phyloP scores from a whole-genome alignment of 2,888 invertebrate species.

The Junonia oenone region DNA sequence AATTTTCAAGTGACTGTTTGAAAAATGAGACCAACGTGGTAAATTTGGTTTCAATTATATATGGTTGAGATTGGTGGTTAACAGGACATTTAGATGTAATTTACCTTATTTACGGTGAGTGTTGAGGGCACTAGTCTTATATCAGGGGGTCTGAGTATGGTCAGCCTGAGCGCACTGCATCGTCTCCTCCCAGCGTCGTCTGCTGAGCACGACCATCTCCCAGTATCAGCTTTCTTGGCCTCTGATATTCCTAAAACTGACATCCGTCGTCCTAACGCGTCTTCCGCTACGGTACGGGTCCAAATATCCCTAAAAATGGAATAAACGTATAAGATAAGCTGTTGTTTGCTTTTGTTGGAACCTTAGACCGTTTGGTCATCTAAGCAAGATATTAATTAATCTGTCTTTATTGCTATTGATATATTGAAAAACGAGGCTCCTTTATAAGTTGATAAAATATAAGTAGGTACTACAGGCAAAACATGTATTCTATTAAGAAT shows the following conservation, averaged over 20 bases:
- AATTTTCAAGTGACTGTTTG: no score
- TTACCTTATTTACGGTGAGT: slow-evolving; percentile 84
- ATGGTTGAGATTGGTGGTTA: no score
- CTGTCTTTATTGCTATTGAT: no score
- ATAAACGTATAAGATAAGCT: no score
- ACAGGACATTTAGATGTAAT: background rate
- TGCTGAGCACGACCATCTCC: slow-evolving; percentile 89
- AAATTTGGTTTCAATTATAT: no score
- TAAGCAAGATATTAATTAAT: background rate
- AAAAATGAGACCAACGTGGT: no score
- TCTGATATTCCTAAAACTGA: slow-evolving; percentile 86
- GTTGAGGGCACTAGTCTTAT: slow-evolving; percentile 85
- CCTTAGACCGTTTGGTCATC: no score
- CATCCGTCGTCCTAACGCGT: slow-evolving; percentile 72
- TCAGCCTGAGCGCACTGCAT: slow-evolving; percentile 82
- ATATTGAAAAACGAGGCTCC: no score
- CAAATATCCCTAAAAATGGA: slow-evolving; percentile 80
- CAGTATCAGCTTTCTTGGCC: slow-evolving; percentile 85
- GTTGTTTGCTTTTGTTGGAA: no score
- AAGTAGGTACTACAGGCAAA: no score
- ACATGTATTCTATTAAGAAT: background rate
- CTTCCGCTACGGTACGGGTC: slow-evolving; percentile 80
- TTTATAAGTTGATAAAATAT: no score
- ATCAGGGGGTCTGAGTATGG: slow-evolving; percentile 81
- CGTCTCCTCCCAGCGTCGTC: slow-evolving; percentile 84